A percentile compares a stretch with the other conserved stretches of the same genome.
These are phyloP conservation scores for Micrasema longulum DNA, from an alignment of 1,140 invertebrate species.

Conservation along the genomic window DNA sequence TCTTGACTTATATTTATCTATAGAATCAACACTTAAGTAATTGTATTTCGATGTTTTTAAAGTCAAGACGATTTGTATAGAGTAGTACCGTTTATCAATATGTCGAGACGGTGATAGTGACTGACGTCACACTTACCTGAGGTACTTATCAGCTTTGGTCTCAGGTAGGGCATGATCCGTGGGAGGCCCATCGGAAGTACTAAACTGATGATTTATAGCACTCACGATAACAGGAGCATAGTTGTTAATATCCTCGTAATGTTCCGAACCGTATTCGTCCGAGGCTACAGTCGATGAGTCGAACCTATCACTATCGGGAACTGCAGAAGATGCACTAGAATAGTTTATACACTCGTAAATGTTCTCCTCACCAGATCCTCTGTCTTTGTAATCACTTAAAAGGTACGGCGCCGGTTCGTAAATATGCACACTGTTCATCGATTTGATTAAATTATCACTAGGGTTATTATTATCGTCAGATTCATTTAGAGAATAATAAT, in stretches of 20 bases:
- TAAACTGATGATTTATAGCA: slow-evolving; percentile 67
- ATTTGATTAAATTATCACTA: slow-evolving; percentile 1
- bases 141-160: slow-evolving; percentile 66
- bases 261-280: slow-evolving; percentile 65
- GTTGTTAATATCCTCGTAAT: slow-evolving; percentile 63
- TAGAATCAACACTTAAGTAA: no score
- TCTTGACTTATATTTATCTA: no score
- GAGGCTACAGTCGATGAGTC: slow-evolving; percentile 66
- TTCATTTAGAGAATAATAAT: slow-evolving; percentile 6
- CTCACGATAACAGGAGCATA: slow-evolving; percentile 63
- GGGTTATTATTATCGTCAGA: slow-evolving; percentile 26
- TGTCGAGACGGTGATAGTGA: neutral
- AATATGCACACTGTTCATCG: slow-evolving; percentile 4
- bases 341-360: slow-evolving; percentile 67
- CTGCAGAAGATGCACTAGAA: slow-evolving; percentile 65
- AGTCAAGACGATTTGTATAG: no score
- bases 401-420: slow-evolving; percentile 12
- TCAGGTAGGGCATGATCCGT: slow-evolving; percentile 53
- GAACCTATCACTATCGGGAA: slow-evolving; percentile 61
- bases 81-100: neutral
- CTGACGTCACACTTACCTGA: slow-evolving; percentile 59
- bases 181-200: slow-evolving; percentile 62
- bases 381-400: slow-evolving; percentile 47
- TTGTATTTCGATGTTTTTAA: no score
- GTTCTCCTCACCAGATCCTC: slow-evolving; percentile 59